Conservation (phyloP, 2,888 invertebrate genomes). For the Rhorus exstirpatorius region DNA sequence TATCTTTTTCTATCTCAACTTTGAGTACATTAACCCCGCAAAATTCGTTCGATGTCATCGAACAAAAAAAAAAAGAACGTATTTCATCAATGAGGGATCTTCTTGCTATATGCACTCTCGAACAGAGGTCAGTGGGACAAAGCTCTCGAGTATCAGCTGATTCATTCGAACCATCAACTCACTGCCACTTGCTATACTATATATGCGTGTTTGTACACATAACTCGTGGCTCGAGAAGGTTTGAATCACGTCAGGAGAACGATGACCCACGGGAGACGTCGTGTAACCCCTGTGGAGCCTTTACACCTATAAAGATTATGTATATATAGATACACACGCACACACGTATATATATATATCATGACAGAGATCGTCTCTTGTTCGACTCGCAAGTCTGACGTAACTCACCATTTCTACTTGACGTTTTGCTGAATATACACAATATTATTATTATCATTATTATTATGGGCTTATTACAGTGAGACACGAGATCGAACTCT, state of each 20-base stretch:
- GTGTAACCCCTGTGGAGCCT: constrained; percentile 42
- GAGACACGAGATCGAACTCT: constrained; percentile 33
- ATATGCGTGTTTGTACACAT: background rate
- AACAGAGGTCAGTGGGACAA: constrained; percentile 22
- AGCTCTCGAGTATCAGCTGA: constrained; percentile 29
- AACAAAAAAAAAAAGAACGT: no score
- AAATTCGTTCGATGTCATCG: no score
- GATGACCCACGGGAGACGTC: constrained; percentile 43
- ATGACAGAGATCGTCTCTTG: constrained; percentile 7
- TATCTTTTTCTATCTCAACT: no score
- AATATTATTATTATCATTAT: constrained; percentile 27
- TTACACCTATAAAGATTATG: constrained; percentile 28
- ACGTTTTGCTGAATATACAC: constrained; percentile 8
- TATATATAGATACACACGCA: background rate
- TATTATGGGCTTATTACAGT: constrained; percentile 24
- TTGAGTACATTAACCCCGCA: no score
- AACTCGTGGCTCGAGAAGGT: constrained; percentile 30
- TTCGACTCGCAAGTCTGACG: constrained; percentile 39
- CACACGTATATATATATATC: background rate
- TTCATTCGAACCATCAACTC: constrained; percentile 45
- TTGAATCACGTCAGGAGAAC: constrained; percentile 42
- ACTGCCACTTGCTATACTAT: constrained; percentile 27
- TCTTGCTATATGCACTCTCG: no score
- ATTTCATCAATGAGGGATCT: no score
- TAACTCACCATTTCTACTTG: constrained; percentile 47